Evolutionary conservation across 2,113 vertebrate species (phyloP), one percentile per base, ranked within the genome.

Genomic region (Aphelocoma coerulescens): DNA sequence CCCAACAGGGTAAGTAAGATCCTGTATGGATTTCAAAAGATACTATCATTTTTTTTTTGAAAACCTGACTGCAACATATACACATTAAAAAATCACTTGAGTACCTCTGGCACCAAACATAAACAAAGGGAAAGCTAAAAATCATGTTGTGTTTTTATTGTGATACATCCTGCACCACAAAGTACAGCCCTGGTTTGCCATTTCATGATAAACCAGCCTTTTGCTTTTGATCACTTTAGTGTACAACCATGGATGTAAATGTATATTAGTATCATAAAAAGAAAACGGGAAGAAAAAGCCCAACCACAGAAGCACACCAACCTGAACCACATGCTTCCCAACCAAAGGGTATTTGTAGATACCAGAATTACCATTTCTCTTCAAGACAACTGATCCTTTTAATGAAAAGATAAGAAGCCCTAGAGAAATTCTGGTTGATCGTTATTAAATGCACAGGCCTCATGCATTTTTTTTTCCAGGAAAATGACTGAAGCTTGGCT

Each of bases 401-500:
- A 72, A 92, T 85, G 61, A 97, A 91, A 93, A 87, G 51, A 51
- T 22, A 94, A 79, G 94, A 85, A 94, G 66, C 92, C 91, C 93
- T 72, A 93, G 91, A 96, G 95, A 93, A 96, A 95, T 85, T 75
- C 86, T 73, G 66, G 39, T 68, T 91, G 85, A 93, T 88, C 1
- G 8, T 68, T 95, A 91, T 90, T 91, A 94, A 94, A 94, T 22
- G 86, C 88, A 82, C 58, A 57, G 80, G 37, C 66, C 32, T 86
- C 14, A 3, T 57, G 35, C 65, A 4, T 59, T 78, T 76, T 75
- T 84, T 78, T 73, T 52, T 9, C 63, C 80, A 78, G 30, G 84
- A 78, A 94, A 88, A 92, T 43, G 88, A 91, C 83, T 89, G 91
- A 92, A 94, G 73, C 73, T 73, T 94, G 95, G 96, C 92, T 93